Base-by-base conservation (phyloP, 2,888 invertebrate genomes). In the Rhaphigaster nebulosa region DNA sequence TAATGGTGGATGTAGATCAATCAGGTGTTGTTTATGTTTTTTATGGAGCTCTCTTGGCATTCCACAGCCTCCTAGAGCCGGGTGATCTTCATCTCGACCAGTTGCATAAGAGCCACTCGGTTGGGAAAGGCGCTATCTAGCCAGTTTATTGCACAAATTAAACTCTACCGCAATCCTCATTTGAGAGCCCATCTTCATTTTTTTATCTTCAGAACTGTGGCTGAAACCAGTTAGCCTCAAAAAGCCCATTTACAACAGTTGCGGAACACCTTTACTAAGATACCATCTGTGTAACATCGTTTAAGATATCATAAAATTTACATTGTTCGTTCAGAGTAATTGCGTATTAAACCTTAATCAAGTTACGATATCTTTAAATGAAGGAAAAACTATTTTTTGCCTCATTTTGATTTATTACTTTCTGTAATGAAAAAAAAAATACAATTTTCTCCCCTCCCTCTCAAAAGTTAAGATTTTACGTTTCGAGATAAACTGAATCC, bases 71-170 rank as follows among this genome's bases (percentile, higher is more conserved):
- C 38, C 70, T 29, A 65, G 65, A 65, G 18, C 4, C 34, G 29
- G 18, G 70, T 70, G 70, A 70, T 70, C 20, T 76, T 76, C 70
- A 34, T 38, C 38, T 76, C 29, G 34, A 10, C 38, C 12, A 20
- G 38, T 84, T 84, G 45, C 45, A n/a, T n/a, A 84, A 84, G 13
- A 84, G 23, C 1, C n/a, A n/a, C n/a, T n/a, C 45, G 0, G 45
- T 41, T 84, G 45, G 45, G 45, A 84, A 84, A 50, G 84, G 45
- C n/a, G 41, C 13, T 23, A 45, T 12, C n/a, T 15, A 41, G n/a
- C 18, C 26, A 26, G 84, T 84, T 45, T 84, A 84, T 84, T 84
- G 84, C 84, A 84, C 84, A 84, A 84, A 84, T 84, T 84, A 45
- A 84, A 84, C 5, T 84, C 45, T 45, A n/a, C 15, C 45, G 84